Conservation (phyloP, 1,140 invertebrate genomes). For the Drosophila ercepeae region DNA sequence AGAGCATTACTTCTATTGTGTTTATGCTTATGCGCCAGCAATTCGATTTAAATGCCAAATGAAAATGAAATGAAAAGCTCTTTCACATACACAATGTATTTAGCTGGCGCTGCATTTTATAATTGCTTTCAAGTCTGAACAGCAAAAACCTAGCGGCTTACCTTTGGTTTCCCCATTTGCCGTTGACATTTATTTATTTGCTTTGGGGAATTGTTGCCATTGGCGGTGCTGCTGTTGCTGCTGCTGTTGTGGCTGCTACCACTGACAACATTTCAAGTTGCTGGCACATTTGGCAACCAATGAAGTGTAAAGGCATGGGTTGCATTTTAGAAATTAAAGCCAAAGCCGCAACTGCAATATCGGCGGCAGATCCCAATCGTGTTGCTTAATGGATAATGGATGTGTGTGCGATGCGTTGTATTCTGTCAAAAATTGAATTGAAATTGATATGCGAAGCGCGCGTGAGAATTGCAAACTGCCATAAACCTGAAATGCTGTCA, state of each 20-base stretch:
- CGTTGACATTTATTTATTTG: conserved; percentile 79
- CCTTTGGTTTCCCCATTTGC: conserved; percentile 52
- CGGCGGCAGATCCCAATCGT: conserved; percentile 5
- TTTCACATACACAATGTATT: conserved; percentile 25
- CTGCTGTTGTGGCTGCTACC: conserved; percentile 30
- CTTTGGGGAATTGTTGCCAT: conserved; percentile 68
- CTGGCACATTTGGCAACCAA: conserved; percentile 69
- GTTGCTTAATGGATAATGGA: conserved; percentile 45
- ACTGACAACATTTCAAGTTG: conserved; percentile 69
- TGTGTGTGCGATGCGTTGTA: conserved; percentile 39
- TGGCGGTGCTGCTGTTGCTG: too few species aligned
- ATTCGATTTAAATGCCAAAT: conserved; percentile 59
- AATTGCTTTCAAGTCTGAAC: conserved; percentile 72
- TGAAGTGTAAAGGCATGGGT: conserved; percentile 63
- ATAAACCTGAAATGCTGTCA: conserved; percentile 72
- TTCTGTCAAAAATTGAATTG: conserved; percentile 75
- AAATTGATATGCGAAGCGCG: conserved; percentile 75
- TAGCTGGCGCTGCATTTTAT: conserved; percentile 69
- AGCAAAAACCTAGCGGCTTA: conserved; percentile 38
- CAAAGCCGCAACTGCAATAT: conserved; percentile 30
- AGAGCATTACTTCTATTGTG: conserved; percentile 63
- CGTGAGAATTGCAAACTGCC: conserved; percentile 57
- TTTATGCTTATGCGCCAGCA: conserved; percentile 59
- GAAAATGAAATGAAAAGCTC: conserved; percentile 27
- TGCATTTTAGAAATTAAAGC: conserved; percentile 62